Evolutionary conservation across 2,113 vertebrate species (phyloP).

Genomic region (Ptychochromis oligacanthus): DNA sequence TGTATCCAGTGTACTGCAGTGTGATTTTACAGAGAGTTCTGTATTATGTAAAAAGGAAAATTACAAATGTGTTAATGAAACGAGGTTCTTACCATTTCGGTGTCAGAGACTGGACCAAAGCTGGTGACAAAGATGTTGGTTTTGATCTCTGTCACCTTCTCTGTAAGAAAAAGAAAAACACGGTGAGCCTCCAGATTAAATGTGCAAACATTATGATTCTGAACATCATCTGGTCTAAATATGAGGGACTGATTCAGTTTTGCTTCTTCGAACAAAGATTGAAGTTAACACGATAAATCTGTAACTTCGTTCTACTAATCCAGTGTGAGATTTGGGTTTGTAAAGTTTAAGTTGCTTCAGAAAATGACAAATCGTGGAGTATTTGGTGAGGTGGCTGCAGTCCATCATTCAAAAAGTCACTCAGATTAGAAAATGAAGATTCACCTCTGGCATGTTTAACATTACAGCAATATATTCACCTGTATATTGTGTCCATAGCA

Average conservation of each 20-base stretch:
- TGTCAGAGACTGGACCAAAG: slow-evolving; percentile 96
- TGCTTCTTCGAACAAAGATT: background rate
- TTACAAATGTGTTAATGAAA: background rate
- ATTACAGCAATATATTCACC: background rate
- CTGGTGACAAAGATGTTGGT: slow-evolving; percentile 99
- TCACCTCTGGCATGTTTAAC: background rate
- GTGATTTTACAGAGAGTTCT: background rate
- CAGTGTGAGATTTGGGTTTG: background rate
- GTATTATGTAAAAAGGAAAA: background rate
- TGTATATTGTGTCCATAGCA: no score
- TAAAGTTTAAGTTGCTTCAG: background rate
- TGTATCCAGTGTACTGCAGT: background rate
- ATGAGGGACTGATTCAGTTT: background rate
- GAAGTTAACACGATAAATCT: background rate
- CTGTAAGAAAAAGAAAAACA: slow-evolving; percentile 71
- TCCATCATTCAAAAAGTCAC: background rate
- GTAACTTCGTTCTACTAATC: background rate
- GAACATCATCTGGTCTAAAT: background rate
- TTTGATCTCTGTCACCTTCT: slow-evolving; percentile 95
- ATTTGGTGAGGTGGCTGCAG: background rate
- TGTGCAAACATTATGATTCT: background rate
- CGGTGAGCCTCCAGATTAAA: background rate
- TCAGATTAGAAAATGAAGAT: background rate
- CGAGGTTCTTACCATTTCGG: slow-evolving; percentile 89
- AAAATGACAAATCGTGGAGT: background rate